These are phyloP conservation scores for Glyphotaelius pellucidus DNA, from an alignment of 2,888 invertebrate species.

Conservation along the genomic window DNA sequence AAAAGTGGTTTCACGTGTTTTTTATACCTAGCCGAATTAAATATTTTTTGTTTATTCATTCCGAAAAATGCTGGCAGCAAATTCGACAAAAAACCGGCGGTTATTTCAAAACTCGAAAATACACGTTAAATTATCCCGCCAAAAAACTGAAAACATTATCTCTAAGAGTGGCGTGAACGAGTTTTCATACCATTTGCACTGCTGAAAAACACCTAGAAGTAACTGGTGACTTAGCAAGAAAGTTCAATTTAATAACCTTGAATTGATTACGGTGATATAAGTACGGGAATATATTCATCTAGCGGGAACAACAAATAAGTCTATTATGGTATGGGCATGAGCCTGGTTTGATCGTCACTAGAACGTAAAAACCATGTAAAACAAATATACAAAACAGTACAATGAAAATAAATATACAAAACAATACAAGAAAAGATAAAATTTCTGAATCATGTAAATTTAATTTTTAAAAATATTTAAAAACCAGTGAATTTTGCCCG, in stretches of 20 bases:
- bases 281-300: too few relatives aligned
- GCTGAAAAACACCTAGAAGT: not conserved
- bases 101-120: slow-evolving; percentile 30
- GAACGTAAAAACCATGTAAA: too few relatives aligned
- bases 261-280: too few relatives aligned
- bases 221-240: not conserved
- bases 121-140: slow-evolving; percentile 24
- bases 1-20: not conserved
- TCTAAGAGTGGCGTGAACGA: slow-evolving; percentile 29
- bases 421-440: too few relatives aligned
- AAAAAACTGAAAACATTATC: slow-evolving; percentile 31
- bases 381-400: too few relatives aligned
- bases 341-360: too few relatives aligned
- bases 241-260: not conserved
- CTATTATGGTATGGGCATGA: too few relatives aligned
- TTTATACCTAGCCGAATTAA: not conserved
- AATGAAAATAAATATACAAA: too few relatives aligned
- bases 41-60: slow-evolving; percentile 8
- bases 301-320: too few relatives aligned
- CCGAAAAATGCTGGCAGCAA: slow-evolving; percentile 7
- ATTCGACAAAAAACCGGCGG: not conserved
- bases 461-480: too few relatives aligned
- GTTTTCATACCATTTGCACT: slow-evolving; percentile 22
- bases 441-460: too few relatives aligned
- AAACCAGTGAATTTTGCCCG: too few relatives aligned